Conservation (phyloP, 2,888 invertebrate species). For the Podotricha telesiphe region DNA sequence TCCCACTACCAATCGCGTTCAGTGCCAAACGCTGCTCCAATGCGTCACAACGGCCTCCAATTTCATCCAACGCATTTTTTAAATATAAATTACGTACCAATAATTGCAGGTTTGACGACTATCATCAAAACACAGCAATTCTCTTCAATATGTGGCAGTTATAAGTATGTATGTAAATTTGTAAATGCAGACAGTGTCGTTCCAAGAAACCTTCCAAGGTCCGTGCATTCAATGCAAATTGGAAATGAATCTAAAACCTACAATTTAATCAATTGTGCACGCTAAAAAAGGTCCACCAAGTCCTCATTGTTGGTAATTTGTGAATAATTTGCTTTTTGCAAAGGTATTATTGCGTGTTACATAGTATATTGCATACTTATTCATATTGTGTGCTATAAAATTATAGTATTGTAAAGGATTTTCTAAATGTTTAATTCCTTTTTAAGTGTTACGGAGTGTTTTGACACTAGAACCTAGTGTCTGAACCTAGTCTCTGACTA, state of each 20-base stretch:
- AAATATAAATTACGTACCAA: no score
- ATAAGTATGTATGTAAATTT: slow-evolving; percentile 14
- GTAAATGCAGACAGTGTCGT: slow-evolving; percentile 36
- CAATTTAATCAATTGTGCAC: slow-evolving; percentile 21
- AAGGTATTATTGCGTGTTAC: background rate
- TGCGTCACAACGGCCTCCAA: no score
- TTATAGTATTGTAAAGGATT: no score
- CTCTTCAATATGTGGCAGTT: slow-evolving; percentile 9
- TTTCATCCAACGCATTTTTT: no score
- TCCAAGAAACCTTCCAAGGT: slow-evolving; percentile 34
- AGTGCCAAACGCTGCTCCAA: no score
- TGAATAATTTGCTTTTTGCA: slow-evolving; percentile 17
- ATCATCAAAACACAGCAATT: background rate
- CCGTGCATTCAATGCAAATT: slow-evolving; percentile 53
- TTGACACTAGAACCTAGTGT: no score
- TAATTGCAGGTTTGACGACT: background rate
- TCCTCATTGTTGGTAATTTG: slow-evolving; percentile 5
- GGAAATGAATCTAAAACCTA: slow-evolving; percentile 42
- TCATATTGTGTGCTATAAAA: no score
- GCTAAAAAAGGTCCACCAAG: slow-evolving; percentile 11
- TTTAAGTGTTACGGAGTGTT: no score
- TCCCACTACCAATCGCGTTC: no score
- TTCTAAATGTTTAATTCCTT: no score
- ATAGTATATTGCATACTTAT: no score
- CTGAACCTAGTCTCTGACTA: no score